Evolutionary conservation across 2,113 vertebrate genomes (phyloP).

Genomic region (Ornithorhynchus anatinus): DNA sequence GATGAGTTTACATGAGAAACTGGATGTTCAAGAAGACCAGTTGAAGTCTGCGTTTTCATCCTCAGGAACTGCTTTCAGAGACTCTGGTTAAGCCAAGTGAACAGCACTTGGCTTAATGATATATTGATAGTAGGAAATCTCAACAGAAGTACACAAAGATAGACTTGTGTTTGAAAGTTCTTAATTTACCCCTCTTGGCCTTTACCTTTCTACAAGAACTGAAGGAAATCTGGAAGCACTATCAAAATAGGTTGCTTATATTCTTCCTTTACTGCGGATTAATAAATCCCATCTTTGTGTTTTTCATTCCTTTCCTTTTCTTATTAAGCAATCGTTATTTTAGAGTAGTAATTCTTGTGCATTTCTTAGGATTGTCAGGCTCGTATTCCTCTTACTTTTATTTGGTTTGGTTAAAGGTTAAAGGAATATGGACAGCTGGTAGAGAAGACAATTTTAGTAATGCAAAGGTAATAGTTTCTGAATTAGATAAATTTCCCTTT

Average conservation of each 20-base stretch:
- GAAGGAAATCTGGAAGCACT: slow-evolving; percentile 50
- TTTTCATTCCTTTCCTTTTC: neutral
- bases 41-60: slow-evolving; percentile 38
- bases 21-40: slow-evolving; percentile 30
- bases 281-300: neutral
- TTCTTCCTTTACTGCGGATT: neutral
- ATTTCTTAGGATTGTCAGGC: too few species aligned
- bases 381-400: too few species aligned
- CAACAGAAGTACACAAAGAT: slow-evolving; percentile 34
- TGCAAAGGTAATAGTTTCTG: too few species aligned
- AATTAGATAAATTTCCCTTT: too few species aligned
- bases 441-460: too few species aligned
- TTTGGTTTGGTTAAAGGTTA: too few species aligned
- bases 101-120: slow-evolving; percentile 48
- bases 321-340: too few species aligned
- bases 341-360: too few species aligned
- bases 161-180: slow-evolving; percentile 43
- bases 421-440: too few species aligned
- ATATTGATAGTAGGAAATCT: slow-evolving; percentile 23
- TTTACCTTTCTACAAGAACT: slow-evolving; percentile 44
- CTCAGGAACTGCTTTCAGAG: slow-evolving; percentile 27
- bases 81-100: slow-evolving; percentile 31
- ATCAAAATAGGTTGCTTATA: neutral
- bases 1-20: slow-evolving; percentile 35
- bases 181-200: slow-evolving; percentile 1